Conservation (phyloP, 2,888 invertebrate genomes). For the Synanthedon andrenaeformis region DNA sequence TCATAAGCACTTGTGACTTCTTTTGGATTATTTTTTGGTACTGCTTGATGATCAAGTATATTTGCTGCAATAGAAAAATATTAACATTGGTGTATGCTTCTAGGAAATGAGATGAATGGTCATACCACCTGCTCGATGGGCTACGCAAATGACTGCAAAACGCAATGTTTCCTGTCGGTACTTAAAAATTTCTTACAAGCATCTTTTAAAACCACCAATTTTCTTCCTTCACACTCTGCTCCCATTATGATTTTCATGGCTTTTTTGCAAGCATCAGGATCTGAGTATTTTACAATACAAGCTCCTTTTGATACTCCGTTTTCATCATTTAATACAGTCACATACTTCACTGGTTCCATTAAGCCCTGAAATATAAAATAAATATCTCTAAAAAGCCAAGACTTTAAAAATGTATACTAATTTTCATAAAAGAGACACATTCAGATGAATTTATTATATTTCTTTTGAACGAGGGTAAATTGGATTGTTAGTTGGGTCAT, state of each 20-base stretch:
- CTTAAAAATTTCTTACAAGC: background rate
- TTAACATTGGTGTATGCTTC: too few relatives aligned
- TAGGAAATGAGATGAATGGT: too few relatives aligned
- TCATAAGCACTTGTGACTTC: background rate
- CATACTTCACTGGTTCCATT: background rate
- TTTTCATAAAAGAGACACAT: too few relatives aligned
- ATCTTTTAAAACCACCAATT: constrained; percentile 56
- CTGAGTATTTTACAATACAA: background rate
- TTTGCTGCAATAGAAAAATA: background rate
- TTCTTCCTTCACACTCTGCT: background rate
- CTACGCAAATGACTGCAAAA: too few relatives aligned
- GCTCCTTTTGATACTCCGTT: background rate
- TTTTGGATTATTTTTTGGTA: background rate
- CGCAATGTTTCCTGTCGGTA: too few relatives aligned
- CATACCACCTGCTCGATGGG: too few relatives aligned
- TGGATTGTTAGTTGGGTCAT: too few relatives aligned
- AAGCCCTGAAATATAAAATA: background rate
- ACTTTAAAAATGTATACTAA: too few relatives aligned
- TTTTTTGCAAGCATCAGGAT: background rate
- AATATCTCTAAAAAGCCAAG: too few relatives aligned
- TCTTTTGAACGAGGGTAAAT: too few relatives aligned
- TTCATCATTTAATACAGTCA: background rate
- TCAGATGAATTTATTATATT: too few relatives aligned
- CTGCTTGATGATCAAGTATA: background rate
- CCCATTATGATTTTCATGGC: background rate